Percentiles rank a stretch among this genome's conserved stretches.
Evolutionary conservation across 2,113 vertebrate genomes (phyloP).

Genomic region (Colius striatus): DNA sequence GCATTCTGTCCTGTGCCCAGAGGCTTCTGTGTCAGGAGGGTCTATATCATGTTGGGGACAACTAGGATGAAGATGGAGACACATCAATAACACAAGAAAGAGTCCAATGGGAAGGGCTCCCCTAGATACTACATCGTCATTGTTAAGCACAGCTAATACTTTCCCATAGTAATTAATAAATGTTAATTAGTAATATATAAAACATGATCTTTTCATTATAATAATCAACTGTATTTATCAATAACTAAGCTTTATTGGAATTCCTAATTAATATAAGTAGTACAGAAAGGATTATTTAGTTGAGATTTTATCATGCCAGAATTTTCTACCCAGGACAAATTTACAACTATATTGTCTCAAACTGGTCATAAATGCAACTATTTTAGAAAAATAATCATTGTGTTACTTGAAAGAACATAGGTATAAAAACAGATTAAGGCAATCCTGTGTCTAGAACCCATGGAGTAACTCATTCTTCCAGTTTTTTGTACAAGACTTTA

Average conservation of each 20-base stretch:
- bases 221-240: not conserved
- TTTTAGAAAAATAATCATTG: not conserved
- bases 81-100: not conserved
- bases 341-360: not conserved
- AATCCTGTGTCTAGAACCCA: not conserved
- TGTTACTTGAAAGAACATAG: not conserved
- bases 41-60: not conserved
- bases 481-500: not conserved
- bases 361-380: not conserved
- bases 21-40: not conserved
- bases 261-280: not conserved
- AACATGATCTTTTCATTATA: not conserved
- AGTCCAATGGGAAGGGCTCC: not conserved
- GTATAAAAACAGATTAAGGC: not conserved
- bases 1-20: not conserved
- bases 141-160: not conserved
- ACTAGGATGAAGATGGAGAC: not conserved
- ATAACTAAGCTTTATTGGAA: not conserved
- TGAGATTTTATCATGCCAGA: not conserved
- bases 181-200: not conserved
- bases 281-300: not conserved
- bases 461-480: not conserved
- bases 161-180: not conserved
- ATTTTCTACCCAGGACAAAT: not conserved
- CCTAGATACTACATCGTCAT: no score